phyloP scores from a whole-genome alignment of 2,888 invertebrate genomes.

The Erebia palarica region DNA sequence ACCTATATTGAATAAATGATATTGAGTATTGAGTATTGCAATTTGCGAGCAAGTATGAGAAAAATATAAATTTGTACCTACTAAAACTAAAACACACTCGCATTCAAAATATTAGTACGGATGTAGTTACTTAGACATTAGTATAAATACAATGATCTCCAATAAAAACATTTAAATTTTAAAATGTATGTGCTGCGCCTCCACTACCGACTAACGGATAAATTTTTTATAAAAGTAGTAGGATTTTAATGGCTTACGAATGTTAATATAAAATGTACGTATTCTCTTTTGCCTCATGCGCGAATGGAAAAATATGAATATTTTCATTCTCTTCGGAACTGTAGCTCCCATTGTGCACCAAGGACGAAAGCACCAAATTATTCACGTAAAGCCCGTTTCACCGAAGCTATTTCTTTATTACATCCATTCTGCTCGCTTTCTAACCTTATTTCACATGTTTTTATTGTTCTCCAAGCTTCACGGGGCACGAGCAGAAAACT shows the following conservation, averaged over 20 bases:
- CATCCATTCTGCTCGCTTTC: conserved; percentile 57
- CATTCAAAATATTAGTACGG: no score
- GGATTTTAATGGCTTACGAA: conserved; percentile 19
- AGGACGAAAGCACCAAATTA: conserved; percentile 60
- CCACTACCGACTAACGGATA: background rate
- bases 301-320: conserved; percentile 42
- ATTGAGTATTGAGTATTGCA: no score
- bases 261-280: conserved; percentile 27
- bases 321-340: conserved; percentile 40
- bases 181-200: background rate
- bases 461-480: conserved; percentile 54
- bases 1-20: no score
- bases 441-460: conserved; percentile 61
- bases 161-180: background rate
- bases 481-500: conserved; percentile 40
- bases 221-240: background rate
- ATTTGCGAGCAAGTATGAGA: no score
- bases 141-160: no score
- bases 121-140: no score
- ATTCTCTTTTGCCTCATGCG: conserved; percentile 36
- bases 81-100: no score
- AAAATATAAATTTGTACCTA: no score
- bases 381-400: conserved; percentile 47
- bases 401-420: conserved; percentile 70
- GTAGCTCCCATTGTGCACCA: conserved; percentile 44